Evolutionary conservation across 2,113 vertebrate species (phyloP), one percentile per base, ranked within the genome.

Genomic region (Macquaria australasica): DNA sequence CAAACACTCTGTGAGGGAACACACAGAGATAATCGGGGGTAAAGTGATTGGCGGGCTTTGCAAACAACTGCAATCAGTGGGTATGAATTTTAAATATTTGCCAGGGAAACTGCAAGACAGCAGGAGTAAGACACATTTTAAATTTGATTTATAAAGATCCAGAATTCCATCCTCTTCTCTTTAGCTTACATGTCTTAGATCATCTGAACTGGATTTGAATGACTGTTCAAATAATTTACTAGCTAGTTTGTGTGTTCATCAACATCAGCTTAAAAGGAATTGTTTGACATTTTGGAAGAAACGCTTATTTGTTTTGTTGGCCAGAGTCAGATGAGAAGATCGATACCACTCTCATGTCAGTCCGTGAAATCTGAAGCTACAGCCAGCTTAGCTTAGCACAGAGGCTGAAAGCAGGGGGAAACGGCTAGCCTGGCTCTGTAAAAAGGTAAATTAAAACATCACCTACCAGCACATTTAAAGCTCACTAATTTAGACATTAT

Each of bases 1-100:
- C 9, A 71, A 82, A 87, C 75, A 83, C 76, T 96, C 98, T 99
- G 94, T 39, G 55, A 85, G 55, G 87, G 83, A 88, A 83, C 96
- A 97, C 86, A 96, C 41, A 45, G 18, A 21, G 63, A 79, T 64
- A 56, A 78, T 10, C 14, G 8, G 5, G 11, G 34, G 20, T 41
- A 3, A 60, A 69, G 50, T 66, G 56, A 77, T 39, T 58, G 74
- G 2, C 28, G 8, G 8, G 28, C 7, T 62, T 76, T 41, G 60
- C n/a, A 74, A 76, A 67, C 50, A 43, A 41, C 56, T 63, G 77
- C 59, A 84, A 88, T 87, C 68, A 43, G 64, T 34, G 53, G n/a
- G 25, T 37, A 20, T 67, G 31, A 67, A 63, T 80, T 45, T 73
- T 1, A 63, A 62, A 67, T 23, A 39, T 68, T 55, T 68, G 73